Conservation (phyloP, 2,797 vertebrate species). For the Lithobates sylvaticus region DNA sequence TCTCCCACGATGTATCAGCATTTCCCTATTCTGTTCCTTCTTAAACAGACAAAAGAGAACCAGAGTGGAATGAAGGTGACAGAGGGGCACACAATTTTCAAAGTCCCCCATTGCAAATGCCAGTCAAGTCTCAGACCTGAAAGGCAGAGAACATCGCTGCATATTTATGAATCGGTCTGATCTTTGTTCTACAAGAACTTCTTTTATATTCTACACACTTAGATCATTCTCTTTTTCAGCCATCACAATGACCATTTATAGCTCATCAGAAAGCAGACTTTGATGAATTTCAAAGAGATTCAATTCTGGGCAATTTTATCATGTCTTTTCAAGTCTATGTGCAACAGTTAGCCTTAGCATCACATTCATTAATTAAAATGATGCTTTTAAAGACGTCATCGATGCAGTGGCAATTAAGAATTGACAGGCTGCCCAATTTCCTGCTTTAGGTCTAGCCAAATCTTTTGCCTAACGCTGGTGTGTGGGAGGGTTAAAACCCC, state of each 20-base stretch:
- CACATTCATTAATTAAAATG: background rate
- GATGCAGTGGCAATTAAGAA: no score
- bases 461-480: no score
- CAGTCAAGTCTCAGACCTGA: background rate
- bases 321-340: no score
- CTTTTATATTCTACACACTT: slow-evolving; percentile 13
- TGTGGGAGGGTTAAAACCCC: no score
- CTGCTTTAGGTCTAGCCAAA: no score
- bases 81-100: background rate
- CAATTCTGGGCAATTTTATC: background rate
- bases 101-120: no score
- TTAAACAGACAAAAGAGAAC: no score
- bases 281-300: slow-evolving; percentile 16
- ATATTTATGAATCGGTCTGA: slow-evolving; percentile 13
- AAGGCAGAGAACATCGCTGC: background rate
- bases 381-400: background rate
- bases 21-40: no score
- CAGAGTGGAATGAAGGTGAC: background rate
- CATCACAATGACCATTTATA: background rate
- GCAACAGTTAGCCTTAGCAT: no score
- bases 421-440: no score
- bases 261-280: background rate
- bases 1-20: no score
- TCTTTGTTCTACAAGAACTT: background rate
- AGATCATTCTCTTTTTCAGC: background rate